These are phyloP conservation scores for Bettongia penicillata DNA, from an alignment of 2,113 vertebrate species.

Conservation along the genomic window DNA sequence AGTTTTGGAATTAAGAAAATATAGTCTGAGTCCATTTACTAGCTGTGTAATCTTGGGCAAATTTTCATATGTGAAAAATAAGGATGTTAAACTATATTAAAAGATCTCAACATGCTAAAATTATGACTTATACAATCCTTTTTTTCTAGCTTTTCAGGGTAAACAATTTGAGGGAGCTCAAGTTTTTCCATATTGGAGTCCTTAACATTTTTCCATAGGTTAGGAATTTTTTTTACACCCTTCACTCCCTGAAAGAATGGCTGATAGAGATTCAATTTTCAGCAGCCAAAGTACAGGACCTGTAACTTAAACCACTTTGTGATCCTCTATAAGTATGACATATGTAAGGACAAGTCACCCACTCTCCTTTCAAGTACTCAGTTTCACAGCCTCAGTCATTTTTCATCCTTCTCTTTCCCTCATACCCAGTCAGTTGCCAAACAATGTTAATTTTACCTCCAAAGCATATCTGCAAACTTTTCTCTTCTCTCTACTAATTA, in stretches of 20 bases:
- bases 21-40: neutral
- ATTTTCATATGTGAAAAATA: neutral
- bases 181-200: neutral
- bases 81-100: neutral
- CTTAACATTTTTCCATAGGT: neutral
- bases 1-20: neutral
- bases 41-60: neutral
- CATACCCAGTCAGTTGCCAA: neutral
- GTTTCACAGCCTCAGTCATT: neutral
- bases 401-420: neutral
- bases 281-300: neutral
- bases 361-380: neutral
- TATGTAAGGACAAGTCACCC: neutral
- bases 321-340: neutral
- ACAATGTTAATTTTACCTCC: neutral
- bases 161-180: neutral
- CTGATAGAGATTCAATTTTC: neutral
- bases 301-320: neutral
- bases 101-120: neutral
- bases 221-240: neutral
- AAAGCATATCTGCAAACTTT: neutral
- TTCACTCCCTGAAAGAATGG: neutral
- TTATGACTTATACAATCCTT: neutral
- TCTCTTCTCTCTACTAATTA: neutral
- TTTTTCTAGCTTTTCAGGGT: neutral